Percentiles rank a stretch among this genome's conserved stretches.
phyloP scores from a whole-genome alignment of 1,140 invertebrate genomes.

The Lasaia peninsularis region DNA sequence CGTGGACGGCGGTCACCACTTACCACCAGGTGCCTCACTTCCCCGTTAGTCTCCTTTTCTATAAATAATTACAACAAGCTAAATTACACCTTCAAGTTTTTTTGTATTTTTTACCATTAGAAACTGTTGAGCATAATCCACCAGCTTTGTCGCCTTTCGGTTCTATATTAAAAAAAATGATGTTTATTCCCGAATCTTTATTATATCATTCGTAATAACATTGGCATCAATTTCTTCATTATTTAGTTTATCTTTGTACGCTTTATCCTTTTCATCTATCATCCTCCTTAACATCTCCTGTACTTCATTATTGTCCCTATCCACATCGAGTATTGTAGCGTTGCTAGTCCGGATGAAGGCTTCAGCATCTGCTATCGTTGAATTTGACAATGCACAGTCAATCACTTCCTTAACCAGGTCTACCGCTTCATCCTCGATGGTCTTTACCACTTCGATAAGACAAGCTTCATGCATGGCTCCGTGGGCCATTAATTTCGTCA shows the following conservation, averaged over 20 bases:
- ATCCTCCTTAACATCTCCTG: constrained; percentile 46
- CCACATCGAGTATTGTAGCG: constrained; percentile 49
- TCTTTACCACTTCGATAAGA: constrained; percentile 61
- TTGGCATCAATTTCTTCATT: constrained; percentile 31
- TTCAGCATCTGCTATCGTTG: constrained; percentile 31
- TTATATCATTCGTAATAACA: constrained; percentile 25
- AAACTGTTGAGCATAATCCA: too few species aligned
- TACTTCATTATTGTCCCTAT: constrained; percentile 35
- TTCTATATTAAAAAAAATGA: neutral
- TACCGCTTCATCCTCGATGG: constrained; percentile 54
- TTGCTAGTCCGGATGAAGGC: constrained; percentile 46
- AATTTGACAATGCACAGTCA: constrained; percentile 43
- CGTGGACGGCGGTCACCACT: too few species aligned
- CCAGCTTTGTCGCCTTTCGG: too few species aligned
- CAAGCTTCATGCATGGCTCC: constrained; percentile 69
- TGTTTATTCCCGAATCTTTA: constrained; percentile 17
- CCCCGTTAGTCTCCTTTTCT: too few species aligned
- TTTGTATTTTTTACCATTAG: too few species aligned
- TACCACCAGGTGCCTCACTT: too few species aligned
- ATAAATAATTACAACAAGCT: too few species aligned
- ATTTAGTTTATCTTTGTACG: constrained; percentile 40
- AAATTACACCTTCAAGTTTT: too few species aligned
- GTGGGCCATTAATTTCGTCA: constrained; percentile 62
- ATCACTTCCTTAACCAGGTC: constrained; percentile 37
- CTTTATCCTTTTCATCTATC: constrained; percentile 33